These are phyloP conservation scores for Chelonus insularis DNA, from an alignment of 1,140 invertebrate genomes.

Conservation along the genomic window DNA sequence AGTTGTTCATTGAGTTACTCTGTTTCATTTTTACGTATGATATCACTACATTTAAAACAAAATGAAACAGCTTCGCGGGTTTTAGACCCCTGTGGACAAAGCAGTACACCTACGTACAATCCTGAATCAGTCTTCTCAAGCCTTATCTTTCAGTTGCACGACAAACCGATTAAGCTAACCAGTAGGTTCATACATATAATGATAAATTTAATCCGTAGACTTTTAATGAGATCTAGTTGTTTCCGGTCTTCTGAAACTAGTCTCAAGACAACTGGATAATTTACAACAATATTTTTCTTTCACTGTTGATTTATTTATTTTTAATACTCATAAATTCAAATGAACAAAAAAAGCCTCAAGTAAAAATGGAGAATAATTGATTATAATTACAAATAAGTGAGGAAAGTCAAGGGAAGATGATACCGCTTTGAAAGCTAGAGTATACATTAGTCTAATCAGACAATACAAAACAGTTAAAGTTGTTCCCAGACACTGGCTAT, in stretches of 20 bases:
- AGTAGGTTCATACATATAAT: constrained; percentile 5
- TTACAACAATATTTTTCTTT: not conserved
- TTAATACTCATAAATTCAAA: not conserved
- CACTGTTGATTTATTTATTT: constrained; percentile 3
- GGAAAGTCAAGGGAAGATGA: constrained; percentile 13
- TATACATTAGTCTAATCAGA: constrained; percentile 49
- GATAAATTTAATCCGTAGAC: constrained; percentile 19
- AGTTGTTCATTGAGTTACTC: constrained; percentile 25
- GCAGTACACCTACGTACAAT: constrained; percentile 25
- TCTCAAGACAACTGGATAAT: constrained; percentile 10
- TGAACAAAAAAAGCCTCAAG: not conserved
- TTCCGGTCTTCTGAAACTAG: constrained; percentile 19
- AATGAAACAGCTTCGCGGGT: constrained; percentile 41
- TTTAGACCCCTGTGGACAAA: constrained; percentile 32
- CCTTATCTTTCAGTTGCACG: constrained; percentile 31
- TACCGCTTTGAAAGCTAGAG: too few species aligned
- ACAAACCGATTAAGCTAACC: constrained; percentile 32
- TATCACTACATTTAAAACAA: constrained; percentile 19
- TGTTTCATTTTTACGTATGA: not conserved
- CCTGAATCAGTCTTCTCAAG: constrained; percentile 24
- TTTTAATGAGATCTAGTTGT: constrained; percentile 14
- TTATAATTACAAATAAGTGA: not conserved
- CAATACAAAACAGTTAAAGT: constrained; percentile 55
- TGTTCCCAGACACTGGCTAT: constrained; percentile 40
- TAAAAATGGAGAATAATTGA: constrained; percentile 1